Percentiles rank a stretch among this genome's conserved stretches.
Conservation (phyloP, 1,140 invertebrate species). For the Octopus bimaculoides region DNA sequence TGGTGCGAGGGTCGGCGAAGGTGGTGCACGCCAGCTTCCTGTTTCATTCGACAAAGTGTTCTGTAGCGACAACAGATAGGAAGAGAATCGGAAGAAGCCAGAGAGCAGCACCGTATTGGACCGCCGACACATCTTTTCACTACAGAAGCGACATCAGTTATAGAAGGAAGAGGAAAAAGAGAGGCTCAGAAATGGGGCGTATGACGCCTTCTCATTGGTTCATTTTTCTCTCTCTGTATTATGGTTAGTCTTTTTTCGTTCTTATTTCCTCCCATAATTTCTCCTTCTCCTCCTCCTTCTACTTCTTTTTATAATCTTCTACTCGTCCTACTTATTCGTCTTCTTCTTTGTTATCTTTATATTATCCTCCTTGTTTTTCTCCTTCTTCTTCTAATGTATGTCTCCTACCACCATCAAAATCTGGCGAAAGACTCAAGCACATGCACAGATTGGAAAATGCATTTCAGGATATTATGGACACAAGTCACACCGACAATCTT, state of each 20-base stretch:
- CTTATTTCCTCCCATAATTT: not conserved
- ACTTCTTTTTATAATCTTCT: not conserved
- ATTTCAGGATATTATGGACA: no score
- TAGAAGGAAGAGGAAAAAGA: conserved; percentile 1
- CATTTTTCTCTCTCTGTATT: not conserved
- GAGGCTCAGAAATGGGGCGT: not conserved
- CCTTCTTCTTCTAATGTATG: no score
- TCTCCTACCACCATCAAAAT: no score
- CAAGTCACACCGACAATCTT: no score
- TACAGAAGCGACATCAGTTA: not conserved
- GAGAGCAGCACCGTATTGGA: not conserved
- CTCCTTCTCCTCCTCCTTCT: not conserved
- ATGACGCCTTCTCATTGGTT: not conserved
- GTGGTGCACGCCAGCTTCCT: no score
- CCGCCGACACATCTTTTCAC: not conserved
- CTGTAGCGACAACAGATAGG: not conserved
- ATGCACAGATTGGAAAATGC: no score
- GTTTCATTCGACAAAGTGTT: not conserved
- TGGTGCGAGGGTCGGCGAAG: no score
- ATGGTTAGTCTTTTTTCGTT: not conserved
- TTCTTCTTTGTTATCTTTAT: not conserved
- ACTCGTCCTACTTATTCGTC: not conserved
- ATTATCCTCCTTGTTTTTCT: not conserved
- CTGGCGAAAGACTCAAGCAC: no score
- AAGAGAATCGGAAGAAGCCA: not conserved